These are phyloP conservation scores for Prunella strophiata DNA, from an alignment of 2,797 vertebrate genomes.

Conservation along the genomic window DNA sequence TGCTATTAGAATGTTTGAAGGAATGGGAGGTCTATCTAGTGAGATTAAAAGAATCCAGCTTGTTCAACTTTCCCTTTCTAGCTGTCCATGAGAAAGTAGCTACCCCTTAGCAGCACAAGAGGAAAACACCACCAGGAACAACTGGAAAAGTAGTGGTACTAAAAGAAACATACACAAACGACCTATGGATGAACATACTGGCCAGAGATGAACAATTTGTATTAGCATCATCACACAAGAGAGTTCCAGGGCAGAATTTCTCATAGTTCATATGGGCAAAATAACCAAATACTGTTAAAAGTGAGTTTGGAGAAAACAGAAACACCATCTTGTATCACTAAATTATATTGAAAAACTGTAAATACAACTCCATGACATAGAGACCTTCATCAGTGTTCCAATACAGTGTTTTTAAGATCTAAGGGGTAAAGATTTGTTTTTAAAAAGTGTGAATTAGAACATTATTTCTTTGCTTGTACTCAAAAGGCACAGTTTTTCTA, in stretches of 20 bases:
- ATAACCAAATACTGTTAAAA: background rate
- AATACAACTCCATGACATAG: background rate
- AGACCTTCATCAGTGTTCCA: background rate
- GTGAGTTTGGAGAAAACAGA: background rate
- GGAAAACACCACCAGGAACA: background rate
- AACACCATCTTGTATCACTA: background rate
- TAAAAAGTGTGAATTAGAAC: background rate
- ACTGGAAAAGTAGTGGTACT: background rate
- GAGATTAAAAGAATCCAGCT: background rate
- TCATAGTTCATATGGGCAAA: background rate
- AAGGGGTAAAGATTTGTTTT: background rate
- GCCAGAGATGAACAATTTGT: background rate
- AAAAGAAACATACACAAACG: background rate
- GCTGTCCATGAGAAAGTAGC: background rate
- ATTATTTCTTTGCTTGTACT: background rate
- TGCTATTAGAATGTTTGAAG: background rate
- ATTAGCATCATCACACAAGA: background rate
- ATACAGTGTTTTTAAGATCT: background rate
- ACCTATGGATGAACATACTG: background rate
- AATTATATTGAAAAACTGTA: background rate
- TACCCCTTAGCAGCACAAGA: background rate
- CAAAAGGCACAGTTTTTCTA: accelerated
- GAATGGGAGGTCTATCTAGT: background rate
- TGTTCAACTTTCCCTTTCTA: background rate
- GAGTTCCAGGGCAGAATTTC: background rate